Conservation (phyloP, 2,797 vertebrate species). For the Monodelphis domestica region DNA sequence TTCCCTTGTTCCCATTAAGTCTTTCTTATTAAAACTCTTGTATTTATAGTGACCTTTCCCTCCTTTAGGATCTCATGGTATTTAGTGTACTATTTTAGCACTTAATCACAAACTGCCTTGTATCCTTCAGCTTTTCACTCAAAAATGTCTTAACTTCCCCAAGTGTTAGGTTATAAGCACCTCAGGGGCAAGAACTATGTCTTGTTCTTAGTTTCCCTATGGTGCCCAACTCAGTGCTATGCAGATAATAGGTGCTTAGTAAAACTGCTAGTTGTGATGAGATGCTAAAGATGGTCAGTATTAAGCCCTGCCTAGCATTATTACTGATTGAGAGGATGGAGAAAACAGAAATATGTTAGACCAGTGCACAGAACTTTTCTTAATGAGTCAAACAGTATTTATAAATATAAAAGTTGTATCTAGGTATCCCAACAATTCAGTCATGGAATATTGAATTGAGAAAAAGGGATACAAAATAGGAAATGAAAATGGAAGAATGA, state of each 20-base stretch:
- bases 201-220: neutral
- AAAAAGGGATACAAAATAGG: slow-evolving; percentile 31
- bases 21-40: neutral
- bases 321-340: neutral
- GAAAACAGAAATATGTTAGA: neutral
- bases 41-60: neutral
- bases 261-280: neutral
- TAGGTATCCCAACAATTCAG: neutral
- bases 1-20: neutral
- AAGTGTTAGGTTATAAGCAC: neutral
- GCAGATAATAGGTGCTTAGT: neutral
- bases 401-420: neutral
- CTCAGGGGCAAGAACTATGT: neutral
- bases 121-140: neutral
- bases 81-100: neutral
- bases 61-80: neutral
- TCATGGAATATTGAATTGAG: slow-evolving; percentile 22
- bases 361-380: neutral
- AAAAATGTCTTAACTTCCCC: neutral
- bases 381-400: neutral
- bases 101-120: neutral
- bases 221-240: neutral
- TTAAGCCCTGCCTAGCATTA: neutral
- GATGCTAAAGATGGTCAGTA: neutral
- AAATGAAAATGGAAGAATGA: slow-evolving; percentile 35